A percentile compares a stretch with the other conserved stretches of the same genome.
Evolutionary conservation across 2,113 vertebrate species (phyloP).

Genomic region (Passer montanus): DNA sequence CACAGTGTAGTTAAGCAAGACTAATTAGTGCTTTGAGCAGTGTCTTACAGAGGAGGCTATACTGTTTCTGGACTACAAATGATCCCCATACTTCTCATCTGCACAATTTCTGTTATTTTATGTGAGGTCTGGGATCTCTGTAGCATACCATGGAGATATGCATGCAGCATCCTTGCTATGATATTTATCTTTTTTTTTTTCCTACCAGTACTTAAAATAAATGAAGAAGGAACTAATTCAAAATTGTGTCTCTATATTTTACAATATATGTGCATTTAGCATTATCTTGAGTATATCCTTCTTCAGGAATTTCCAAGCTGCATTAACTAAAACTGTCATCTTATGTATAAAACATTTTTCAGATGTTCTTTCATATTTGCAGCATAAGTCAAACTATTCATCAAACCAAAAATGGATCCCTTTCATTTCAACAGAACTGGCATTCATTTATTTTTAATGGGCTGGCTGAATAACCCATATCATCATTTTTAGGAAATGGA

Average conservation of each 20-base stretch:
- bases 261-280: neutral
- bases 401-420: neutral
- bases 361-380: neutral
- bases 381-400: neutral
- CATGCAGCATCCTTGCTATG: neutral
- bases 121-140: neutral
- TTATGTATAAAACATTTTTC: neutral
- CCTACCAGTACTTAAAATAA: neutral
- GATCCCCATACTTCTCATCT: neutral
- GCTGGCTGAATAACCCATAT: neutral
- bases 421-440: neutral
- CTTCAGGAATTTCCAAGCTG: neutral
- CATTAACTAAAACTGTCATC: neutral
- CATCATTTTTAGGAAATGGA: neutral
- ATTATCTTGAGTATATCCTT: neutral
- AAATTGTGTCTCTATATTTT: neutral
- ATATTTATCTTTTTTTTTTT: neutral
- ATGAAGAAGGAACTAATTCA: neutral
- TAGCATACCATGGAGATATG: neutral
- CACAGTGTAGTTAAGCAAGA: neutral
- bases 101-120: neutral
- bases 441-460: neutral
- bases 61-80: neutral
- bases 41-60: neutral
- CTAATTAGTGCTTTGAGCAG: neutral